These are phyloP conservation scores for Lochmaea crataegi DNA, from an alignment of 2,888 invertebrate genomes.

Conservation along the genomic window DNA sequence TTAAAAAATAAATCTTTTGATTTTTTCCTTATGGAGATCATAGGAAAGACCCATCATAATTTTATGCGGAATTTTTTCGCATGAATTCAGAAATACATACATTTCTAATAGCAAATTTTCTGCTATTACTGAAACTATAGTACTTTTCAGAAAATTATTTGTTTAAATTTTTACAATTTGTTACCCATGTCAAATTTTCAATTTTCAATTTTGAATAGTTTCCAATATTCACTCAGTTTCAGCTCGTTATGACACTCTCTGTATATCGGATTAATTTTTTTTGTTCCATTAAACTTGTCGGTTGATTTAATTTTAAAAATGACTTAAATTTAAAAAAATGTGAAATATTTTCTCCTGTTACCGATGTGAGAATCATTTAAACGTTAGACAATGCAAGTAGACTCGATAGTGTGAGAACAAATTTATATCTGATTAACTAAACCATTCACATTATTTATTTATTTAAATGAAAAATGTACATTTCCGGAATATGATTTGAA, in stretches of 20 bases:
- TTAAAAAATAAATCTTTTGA: too few species aligned
- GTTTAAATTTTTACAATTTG: too few species aligned
- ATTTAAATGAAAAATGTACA: slow-evolving; percentile 31
- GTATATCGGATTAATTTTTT: not conserved
- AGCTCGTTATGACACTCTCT: not conserved
- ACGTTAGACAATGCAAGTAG: slow-evolving; percentile 22
- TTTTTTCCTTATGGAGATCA: too few species aligned
- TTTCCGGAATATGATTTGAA: slow-evolving; percentile 22
- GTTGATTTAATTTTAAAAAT: slow-evolving; percentile 1
- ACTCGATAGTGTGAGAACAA: slow-evolving; percentile 25
- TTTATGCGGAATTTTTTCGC: too few species aligned
- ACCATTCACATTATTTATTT: slow-evolving; percentile 26
- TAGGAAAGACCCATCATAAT: too few species aligned
- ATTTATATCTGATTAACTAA: slow-evolving; percentile 30
- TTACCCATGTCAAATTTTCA: too few species aligned
- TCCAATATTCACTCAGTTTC: too few species aligned
- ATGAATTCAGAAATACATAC: too few species aligned
- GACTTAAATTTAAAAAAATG: slow-evolving; percentile 21
- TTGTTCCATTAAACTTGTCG: not conserved
- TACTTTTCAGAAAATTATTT: too few species aligned
- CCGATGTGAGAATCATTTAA: slow-evolving; percentile 29
- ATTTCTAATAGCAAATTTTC: too few species aligned
- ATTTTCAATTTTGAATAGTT: too few species aligned
- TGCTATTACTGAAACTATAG: too few species aligned
- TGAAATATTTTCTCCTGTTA: slow-evolving; percentile 28